Conservation (phyloP, 1,140 invertebrate species). For the Metaphire vulgaris region DNA sequence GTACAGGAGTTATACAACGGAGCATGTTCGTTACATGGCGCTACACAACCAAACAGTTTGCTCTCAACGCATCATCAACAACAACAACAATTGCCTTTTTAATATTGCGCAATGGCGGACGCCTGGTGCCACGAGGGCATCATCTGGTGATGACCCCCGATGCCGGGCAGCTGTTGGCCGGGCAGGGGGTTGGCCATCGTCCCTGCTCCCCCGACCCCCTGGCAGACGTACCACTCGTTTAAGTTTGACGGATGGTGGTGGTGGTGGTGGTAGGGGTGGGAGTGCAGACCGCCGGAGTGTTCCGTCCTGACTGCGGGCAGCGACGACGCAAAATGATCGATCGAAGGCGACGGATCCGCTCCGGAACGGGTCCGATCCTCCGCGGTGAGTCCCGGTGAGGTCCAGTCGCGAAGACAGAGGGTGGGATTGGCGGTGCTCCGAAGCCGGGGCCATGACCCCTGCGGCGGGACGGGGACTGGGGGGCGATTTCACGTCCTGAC, state of each 20-base stretch:
- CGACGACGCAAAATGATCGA: too few species aligned
- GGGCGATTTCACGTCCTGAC: background rate
- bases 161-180: background rate
- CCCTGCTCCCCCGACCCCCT: background rate
- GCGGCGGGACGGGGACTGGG: background rate
- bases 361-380: too few species aligned
- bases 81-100: too few species aligned
- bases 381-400: background rate
- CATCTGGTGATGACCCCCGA: background rate
- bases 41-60: too few species aligned
- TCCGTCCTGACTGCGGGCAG: background rate
- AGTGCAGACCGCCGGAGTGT: background rate
- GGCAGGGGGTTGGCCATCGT: background rate
- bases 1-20: too few species aligned
- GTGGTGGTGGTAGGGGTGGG: background rate
- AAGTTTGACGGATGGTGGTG: conserved; percentile 6
- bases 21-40: too few species aligned
- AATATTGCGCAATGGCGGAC: background rate
- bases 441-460: too few species aligned
- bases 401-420: background rate
- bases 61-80: too few species aligned
- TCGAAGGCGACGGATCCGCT: too few species aligned
- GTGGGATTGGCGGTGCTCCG: background rate
- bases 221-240: conserved; percentile 22
- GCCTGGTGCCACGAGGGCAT: background rate